Percentiles rank a stretch among this genome's conserved stretches.
Evolutionary conservation across 1,140 invertebrate genomes (phyloP).

Genomic region (Nymphalis io): DNA sequence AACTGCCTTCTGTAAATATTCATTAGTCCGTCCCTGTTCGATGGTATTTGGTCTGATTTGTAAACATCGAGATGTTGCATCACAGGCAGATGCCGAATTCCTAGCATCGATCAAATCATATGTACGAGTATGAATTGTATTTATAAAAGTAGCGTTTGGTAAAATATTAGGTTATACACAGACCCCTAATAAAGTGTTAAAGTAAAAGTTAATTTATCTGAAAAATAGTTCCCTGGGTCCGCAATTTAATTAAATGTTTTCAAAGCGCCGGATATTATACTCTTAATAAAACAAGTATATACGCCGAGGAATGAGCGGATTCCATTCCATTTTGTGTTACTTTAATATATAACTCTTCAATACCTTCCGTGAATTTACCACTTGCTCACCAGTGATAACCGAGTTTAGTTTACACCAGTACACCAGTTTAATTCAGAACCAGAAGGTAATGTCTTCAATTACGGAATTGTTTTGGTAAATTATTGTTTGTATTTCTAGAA

Average conservation of each 20-base stretch:
- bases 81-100: constrained; percentile 21
- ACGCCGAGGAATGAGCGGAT: not conserved
- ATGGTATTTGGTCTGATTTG: constrained; percentile 1
- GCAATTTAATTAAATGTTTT: constrained; percentile 39
- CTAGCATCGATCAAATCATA: constrained; percentile 2
- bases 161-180: not conserved
- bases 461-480: too few relatives aligned
- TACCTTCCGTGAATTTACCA: too few relatives aligned
- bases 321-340: not conserved
- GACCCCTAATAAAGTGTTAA: too few relatives aligned
- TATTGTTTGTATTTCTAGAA: too few relatives aligned
- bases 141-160: not conserved
- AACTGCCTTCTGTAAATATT: too few relatives aligned
- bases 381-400: too few relatives aligned
- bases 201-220: constrained; percentile 7
- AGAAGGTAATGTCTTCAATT: too few relatives aligned
- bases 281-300: constrained; percentile 12
- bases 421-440: too few relatives aligned
- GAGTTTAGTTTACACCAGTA: too few relatives aligned
- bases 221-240: constrained; percentile 22
- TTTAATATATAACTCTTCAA: not conserved
- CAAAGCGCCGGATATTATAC: constrained; percentile 31
- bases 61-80: constrained; percentile 14
- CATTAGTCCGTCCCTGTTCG: not conserved
- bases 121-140: not conserved